Percentiles rank a stretch among this genome's conserved stretches.
phyloP scores from a whole-genome alignment of 2,113 vertebrate genomes.

The Caloenas nicobarica region DNA sequence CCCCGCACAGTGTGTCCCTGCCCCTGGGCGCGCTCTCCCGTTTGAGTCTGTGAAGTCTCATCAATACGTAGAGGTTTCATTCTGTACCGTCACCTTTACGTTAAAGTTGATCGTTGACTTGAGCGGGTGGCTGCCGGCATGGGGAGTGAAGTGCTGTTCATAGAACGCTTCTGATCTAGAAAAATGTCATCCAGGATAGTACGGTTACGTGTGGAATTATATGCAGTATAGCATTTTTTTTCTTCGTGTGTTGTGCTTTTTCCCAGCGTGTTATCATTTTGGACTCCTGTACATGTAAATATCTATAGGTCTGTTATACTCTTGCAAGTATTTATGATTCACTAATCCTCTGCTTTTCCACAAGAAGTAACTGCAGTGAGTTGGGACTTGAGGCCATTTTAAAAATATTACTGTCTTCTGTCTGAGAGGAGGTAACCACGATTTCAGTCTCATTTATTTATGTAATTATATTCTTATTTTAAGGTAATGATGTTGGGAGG shows the following conservation, averaged over 20 bases:
- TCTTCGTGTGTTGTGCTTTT: background rate
- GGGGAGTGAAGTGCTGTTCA: background rate
- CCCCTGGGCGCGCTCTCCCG: accelerated
- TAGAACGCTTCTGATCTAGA: background rate
- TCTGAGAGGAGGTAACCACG: background rate
- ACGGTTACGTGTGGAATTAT: background rate
- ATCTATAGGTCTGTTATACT: background rate
- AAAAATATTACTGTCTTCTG: background rate
- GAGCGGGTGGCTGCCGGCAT: background rate
- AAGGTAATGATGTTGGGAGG: constrained; percentile 95
- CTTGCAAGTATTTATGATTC: background rate
- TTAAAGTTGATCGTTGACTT: background rate
- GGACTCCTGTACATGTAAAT: background rate
- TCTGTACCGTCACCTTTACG: background rate
- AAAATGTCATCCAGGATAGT: background rate
- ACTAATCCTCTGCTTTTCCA: background rate
- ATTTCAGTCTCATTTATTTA: background rate
- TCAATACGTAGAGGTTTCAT: accelerated
- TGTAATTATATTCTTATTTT: constrained; percentile 25
- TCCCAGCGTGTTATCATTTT: background rate
- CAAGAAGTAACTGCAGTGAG: background rate
- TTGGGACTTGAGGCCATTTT: background rate
- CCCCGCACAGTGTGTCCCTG: too few relatives aligned
- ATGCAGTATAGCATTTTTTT: background rate
- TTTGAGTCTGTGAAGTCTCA: background rate